Conservation (phyloP, 2,888 invertebrate genomes). For the Macroteleia sp. region DNA sequence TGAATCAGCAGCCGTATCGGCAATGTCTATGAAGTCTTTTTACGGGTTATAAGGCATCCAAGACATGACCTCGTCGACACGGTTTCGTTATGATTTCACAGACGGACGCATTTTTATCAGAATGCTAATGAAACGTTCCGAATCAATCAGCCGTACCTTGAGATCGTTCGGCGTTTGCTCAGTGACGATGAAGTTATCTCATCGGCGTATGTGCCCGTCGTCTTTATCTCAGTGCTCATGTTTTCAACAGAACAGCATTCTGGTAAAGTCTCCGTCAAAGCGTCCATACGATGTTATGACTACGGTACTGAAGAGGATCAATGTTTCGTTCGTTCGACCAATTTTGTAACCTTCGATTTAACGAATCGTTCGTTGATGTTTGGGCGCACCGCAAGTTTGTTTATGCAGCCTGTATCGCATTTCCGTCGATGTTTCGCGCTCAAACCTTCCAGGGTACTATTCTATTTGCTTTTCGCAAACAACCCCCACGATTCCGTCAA, state of each 20-base stretch:
- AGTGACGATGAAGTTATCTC: slow-evolving; percentile 11
- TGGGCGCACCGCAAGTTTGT: not conserved
- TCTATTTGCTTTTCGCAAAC: slow-evolving; percentile 36
- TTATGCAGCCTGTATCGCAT: slow-evolving; percentile 2
- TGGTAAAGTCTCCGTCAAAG: slow-evolving; percentile 13
- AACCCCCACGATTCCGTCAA: slow-evolving; percentile 39
- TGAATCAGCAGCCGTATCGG: slow-evolving; percentile 27
- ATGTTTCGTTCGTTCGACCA: not conserved
- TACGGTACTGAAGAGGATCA: not conserved
- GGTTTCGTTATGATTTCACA: slow-evolving; percentile 9
- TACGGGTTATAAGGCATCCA: slow-evolving; percentile 3
- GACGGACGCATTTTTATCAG: slow-evolving; percentile 17
- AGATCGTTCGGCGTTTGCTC: not conserved
- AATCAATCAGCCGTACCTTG: slow-evolving; percentile 6
- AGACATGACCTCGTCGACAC: slow-evolving; percentile 9
- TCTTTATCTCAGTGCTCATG: too few relatives aligned
- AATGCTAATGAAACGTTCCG: slow-evolving; percentile 11
- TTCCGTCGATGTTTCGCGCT: not conserved
- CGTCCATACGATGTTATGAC: slow-evolving; percentile 5
- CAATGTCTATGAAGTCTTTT: slow-evolving; percentile 23
- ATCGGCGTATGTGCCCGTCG: not conserved
- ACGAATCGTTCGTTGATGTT: not conserved
- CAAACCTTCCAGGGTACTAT: slow-evolving; percentile 11
- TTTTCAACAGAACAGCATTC: too few relatives aligned
- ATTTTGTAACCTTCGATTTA: not conserved